Conservation (phyloP, 2,113 vertebrate genomes). For the Ancistrus triradiatus region DNA sequence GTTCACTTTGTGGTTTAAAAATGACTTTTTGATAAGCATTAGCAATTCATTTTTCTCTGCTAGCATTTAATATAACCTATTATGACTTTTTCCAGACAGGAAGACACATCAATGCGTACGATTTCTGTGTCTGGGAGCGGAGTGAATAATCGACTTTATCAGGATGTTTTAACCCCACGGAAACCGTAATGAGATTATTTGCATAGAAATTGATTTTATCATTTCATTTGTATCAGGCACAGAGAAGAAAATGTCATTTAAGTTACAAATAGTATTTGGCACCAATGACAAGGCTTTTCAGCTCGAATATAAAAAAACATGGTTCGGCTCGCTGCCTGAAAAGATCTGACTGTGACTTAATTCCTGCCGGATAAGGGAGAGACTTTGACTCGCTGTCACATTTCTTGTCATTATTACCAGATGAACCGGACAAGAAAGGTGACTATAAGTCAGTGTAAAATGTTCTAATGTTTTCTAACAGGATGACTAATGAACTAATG, state of each 20-base stretch:
- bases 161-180: constrained; percentile 60
- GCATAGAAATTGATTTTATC: constrained; percentile 74
- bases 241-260: constrained; percentile 60
- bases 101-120: constrained; percentile 59
- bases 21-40: constrained; percentile 52
- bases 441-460: no score
- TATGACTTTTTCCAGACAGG: no score
- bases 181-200: constrained; percentile 63
- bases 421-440: no score
- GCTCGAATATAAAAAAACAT: constrained; percentile 60
- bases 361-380: constrained; percentile 29
- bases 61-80: constrained; percentile 55
- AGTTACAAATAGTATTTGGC: constrained; percentile 59
- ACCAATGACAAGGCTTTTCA: constrained; percentile 47
- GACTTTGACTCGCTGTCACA: constrained; percentile 18
- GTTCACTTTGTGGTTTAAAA: constrained; percentile 15
- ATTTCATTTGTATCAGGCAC: constrained; percentile 54
- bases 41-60: constrained; percentile 55
- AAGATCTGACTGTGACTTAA: constrained; percentile 48
- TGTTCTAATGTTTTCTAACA: no score
- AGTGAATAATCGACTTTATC: constrained; percentile 64
- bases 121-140: constrained; percentile 56
- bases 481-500: no score
- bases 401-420: background rate
- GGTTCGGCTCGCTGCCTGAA: constrained; percentile 54